phyloP scores from a whole-genome alignment of 2,113 vertebrate genomes.

The Chlorodrepanis virens region DNA sequence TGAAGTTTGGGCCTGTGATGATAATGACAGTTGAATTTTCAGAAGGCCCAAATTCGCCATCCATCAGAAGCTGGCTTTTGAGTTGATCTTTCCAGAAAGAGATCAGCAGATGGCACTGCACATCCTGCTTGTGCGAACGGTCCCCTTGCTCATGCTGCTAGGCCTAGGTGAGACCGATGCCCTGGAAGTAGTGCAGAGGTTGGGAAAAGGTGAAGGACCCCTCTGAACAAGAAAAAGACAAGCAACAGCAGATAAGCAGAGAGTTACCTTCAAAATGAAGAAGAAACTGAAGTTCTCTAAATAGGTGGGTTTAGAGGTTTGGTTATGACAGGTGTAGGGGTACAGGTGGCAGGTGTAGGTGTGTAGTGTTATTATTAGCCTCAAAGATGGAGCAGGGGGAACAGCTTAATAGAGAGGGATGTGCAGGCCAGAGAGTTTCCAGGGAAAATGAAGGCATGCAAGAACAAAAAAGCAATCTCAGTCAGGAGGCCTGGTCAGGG shows the following conservation, averaged over 20 bases:
- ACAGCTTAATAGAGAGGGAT: not conserved
- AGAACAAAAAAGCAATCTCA: not conserved
- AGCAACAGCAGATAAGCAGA: not conserved
- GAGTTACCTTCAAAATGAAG: not conserved
- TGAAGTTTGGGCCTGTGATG: not conserved
- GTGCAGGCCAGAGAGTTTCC: not conserved
- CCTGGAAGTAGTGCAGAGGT: not conserved
- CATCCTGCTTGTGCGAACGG: not conserved
- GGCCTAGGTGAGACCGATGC: accelerated
- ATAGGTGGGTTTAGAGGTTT: not conserved
- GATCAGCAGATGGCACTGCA: not conserved
- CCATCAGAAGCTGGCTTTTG: not conserved
- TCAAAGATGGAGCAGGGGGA: not conserved
- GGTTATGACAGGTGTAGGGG: not conserved
- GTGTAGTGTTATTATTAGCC: not conserved
- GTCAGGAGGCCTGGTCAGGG: not conserved
- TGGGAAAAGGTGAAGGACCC: not conserved
- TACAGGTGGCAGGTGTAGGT: not conserved
- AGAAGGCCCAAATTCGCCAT: not conserved
- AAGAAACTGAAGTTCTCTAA: not conserved
- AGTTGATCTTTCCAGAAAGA: not conserved
- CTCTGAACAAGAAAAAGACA: not conserved
- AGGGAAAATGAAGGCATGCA: not conserved
- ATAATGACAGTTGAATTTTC: not conserved
- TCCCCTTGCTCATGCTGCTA: not conserved